A percentile compares a stretch with the other conserved stretches of the same genome.
phyloP scores from a whole-genome alignment of 92 coral and sea anemone genomes.

The Diadumene lineata region DNA sequence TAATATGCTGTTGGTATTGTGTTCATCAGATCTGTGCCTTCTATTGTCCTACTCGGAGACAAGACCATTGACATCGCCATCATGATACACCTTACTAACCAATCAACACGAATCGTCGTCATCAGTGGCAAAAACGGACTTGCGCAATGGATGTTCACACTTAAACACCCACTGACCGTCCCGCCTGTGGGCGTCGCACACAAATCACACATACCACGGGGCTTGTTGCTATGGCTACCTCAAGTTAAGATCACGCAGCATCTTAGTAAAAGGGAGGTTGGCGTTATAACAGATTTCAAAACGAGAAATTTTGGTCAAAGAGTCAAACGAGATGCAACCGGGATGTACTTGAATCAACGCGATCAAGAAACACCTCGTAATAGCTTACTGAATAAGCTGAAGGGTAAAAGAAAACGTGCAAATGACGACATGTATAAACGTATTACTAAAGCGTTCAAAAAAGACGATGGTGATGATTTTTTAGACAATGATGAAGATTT shows the following conservation, averaged over 20 bases:
- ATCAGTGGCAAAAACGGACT: slow-evolving; percentile 65
- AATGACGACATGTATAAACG: background rate
- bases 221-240: slow-evolving; percentile 78
- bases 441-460: too few relatives aligned
- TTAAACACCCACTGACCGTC: slow-evolving; percentile 44
- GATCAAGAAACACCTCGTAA: background rate
- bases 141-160: slow-evolving; percentile 48
- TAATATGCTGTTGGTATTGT: background rate
- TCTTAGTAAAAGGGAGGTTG: slow-evolving; percentile 2
- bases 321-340: slow-evolving; percentile 9
- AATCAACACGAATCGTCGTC: slow-evolving; percentile 49
- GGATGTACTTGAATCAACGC: background rate
- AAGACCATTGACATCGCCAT: slow-evolving; percentile 58
- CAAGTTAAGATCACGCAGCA: slow-evolving; percentile 39
- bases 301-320: slow-evolving; percentile 4
- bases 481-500: background rate
- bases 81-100: slow-evolving; percentile 40
- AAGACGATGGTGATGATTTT: background rate
- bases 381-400: background rate
- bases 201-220: slow-evolving; percentile 27
- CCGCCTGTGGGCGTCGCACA: slow-evolving; percentile 60
- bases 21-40: slow-evolving; percentile 47
- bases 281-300: background rate
- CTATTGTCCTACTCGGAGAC: slow-evolving; percentile 34
- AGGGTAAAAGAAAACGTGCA: background rate